phyloP scores from a whole-genome alignment of 2,888 invertebrate genomes.

The Spilosoma lubricipeda region DNA sequence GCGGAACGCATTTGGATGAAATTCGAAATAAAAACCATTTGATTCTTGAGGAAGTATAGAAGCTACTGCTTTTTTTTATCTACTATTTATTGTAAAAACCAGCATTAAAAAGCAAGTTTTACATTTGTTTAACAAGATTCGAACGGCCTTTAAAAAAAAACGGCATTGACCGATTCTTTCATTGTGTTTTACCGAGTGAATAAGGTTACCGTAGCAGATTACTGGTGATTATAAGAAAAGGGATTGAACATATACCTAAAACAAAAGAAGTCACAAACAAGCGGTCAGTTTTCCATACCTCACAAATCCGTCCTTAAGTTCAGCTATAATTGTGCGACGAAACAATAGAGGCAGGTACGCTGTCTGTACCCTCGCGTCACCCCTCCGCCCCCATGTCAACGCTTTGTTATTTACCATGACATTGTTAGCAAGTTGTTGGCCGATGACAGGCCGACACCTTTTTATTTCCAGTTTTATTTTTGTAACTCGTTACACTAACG shows the following conservation, averaged over 20 bases:
- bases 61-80: too few species aligned
- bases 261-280: background rate
- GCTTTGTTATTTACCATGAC: constrained; percentile 57
- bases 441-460: constrained; percentile 53
- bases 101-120: too few species aligned
- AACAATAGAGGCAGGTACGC: constrained; percentile 42
- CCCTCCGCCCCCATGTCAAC: constrained; percentile 40
- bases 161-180: too few species aligned
- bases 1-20: too few species aligned
- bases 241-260: background rate
- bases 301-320: background rate
- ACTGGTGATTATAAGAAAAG: background rate
- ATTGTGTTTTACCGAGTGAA: too few species aligned
- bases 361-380: constrained; percentile 27
- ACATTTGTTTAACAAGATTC: too few species aligned
- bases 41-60: too few species aligned
- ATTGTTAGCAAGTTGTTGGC: constrained; percentile 54
- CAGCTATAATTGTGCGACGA: constrained; percentile 30
- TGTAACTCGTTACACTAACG: constrained; percentile 52
- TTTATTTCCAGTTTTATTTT: constrained; percentile 55
- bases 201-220: too few species aligned
- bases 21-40: too few species aligned
- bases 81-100: too few species aligned
- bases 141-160: too few species aligned
- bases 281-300: background rate